These are phyloP conservation scores for Sarcophaga carnaria DNA, from an alignment of 2,888 invertebrate genomes.

Conservation along the genomic window DNA sequence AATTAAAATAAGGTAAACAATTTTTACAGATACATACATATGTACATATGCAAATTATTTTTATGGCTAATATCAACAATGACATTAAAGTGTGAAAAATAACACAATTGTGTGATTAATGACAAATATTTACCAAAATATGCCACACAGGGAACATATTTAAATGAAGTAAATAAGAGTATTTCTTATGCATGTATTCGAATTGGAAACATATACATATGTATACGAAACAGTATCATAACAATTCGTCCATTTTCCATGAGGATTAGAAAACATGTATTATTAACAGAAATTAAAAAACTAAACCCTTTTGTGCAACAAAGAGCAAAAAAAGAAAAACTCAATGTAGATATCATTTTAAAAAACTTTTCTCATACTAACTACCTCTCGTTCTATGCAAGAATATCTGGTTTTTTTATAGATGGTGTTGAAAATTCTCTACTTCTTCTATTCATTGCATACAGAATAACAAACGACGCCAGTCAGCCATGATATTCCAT, in stretches of 20 bases:
- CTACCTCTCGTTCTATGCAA: background rate
- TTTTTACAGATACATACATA: background rate
- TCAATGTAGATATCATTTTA: slow-evolving; percentile 5
- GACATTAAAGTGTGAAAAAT: slow-evolving; percentile 44
- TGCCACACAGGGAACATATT: background rate
- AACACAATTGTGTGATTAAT: slow-evolving; percentile 8
- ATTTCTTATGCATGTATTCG: background rate
- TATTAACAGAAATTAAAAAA: background rate
- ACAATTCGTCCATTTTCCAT: background rate
- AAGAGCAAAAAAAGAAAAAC: background rate
- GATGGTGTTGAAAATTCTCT: background rate
- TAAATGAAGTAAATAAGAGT: background rate
- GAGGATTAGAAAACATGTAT: background rate
- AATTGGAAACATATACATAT: too few relatives aligned
- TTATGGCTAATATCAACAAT: slow-evolving; percentile 18
- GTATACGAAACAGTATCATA: too few relatives aligned
- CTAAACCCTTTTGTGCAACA: background rate
- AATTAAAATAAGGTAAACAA: slow-evolving; percentile 67
- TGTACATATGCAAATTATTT: slow-evolving; percentile 39
- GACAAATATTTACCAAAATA: background rate
- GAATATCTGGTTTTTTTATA: background rate
- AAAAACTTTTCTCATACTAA: background rate
- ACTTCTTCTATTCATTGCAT: background rate
- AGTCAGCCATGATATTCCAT: slow-evolving; percentile 13
- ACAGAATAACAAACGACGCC: slow-evolving; percentile 48